phyloP scores from a whole-genome alignment of 2,113 vertebrate genomes.

The Eurystomus gularis region DNA sequence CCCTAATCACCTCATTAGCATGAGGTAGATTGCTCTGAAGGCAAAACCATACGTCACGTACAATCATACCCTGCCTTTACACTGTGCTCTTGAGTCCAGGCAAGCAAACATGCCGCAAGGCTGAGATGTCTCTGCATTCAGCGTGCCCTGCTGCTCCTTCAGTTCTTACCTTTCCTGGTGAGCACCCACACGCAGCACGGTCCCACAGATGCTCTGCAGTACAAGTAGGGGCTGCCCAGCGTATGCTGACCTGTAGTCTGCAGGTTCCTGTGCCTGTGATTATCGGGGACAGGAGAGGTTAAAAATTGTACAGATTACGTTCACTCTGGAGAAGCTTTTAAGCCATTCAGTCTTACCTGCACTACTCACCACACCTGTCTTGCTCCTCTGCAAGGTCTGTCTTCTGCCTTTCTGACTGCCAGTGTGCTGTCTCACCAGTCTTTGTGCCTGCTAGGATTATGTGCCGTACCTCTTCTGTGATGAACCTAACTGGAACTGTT shows the following conservation, averaged over 20 bases:
- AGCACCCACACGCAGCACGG: fast-evolving
- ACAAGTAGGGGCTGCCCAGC: not conserved
- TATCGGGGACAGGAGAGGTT: not conserved
- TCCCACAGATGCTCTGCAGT: fast-evolving
- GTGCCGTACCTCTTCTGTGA: not conserved
- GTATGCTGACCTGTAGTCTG: fast-evolving
- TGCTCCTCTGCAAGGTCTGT: not conserved
- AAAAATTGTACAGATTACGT: not conserved
- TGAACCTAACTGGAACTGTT: not conserved
- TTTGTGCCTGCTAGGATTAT: not conserved
- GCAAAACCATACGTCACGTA: not conserved
- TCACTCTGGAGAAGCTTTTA: not conserved
- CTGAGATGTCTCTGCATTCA: not conserved
- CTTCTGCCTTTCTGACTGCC: not conserved
- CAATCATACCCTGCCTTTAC: not conserved
- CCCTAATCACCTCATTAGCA: not conserved
- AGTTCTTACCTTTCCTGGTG: not conserved
- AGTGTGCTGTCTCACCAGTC: fast-evolving
- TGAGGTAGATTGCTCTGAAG: not conserved
- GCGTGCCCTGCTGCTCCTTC: not conserved
- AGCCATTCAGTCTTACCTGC: not conserved
- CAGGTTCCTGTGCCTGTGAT: not conserved
- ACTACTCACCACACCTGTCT: fast-evolving
- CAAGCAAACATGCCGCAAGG: not conserved
- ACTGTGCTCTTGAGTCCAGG: not conserved